Percentiles rank a stretch among this genome's conserved stretches.
phyloP scores from a whole-genome alignment of 2,797 vertebrate species.

The Phrynocephalus forsythii region DNA sequence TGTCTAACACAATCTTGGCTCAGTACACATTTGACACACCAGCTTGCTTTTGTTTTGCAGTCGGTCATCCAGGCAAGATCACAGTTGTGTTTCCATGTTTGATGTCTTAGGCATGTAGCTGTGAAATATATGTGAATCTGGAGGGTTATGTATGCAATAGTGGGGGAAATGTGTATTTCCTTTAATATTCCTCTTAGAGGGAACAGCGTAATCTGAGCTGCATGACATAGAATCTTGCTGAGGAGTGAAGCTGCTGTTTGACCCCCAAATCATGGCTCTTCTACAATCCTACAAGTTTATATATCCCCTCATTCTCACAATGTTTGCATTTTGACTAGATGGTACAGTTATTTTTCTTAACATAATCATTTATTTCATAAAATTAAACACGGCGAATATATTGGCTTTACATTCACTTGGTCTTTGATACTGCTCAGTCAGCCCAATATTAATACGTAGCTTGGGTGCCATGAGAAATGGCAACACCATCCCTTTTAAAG shows the following conservation, averaged over 20 bases:
- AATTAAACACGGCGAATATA: slow-evolving; percentile 20
- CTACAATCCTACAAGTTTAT: neutral
- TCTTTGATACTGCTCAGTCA: slow-evolving; percentile 18
- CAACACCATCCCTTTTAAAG: slow-evolving; percentile 17
- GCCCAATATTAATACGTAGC: slow-evolving; percentile 22
- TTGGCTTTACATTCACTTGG: slow-evolving; percentile 24
- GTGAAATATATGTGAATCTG: no score
- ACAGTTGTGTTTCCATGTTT: no score
- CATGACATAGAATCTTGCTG: no score
- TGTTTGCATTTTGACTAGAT: neutral
- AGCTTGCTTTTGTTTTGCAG: no score
- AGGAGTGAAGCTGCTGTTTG: neutral
- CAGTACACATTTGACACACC: no score
- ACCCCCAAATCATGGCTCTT: neutral
- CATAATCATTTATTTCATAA: slow-evolving; percentile 12
- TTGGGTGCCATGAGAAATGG: slow-evolving; percentile 24
- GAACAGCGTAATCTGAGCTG: no score
- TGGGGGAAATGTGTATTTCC: no score
- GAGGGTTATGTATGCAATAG: no score
- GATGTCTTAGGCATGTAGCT: no score
- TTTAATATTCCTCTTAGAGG: no score
- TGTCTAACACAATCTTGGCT: no score
- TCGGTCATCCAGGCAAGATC: no score
- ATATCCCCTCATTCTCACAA: neutral
- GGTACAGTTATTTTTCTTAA: neutral